phyloP scores from a whole-genome alignment of 2,888 invertebrate genomes.

The Tetragonula carbonaria region DNA sequence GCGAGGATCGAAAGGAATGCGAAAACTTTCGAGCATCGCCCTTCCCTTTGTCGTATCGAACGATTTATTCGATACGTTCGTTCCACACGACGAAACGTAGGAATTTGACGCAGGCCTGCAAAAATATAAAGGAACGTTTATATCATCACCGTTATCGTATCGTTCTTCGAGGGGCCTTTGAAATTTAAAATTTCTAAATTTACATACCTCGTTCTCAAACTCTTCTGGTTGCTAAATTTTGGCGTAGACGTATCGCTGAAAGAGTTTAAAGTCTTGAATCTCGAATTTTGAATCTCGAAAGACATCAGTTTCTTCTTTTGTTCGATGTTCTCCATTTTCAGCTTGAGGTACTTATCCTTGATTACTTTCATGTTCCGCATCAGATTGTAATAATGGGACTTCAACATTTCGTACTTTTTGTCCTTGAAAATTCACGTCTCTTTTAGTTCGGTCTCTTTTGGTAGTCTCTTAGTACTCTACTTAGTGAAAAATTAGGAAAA shows the following conservation, averaged over 20 bases:
- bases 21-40: slow-evolving; percentile 21
- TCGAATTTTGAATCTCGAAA: slow-evolving; percentile 3
- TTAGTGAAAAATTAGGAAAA: background rate
- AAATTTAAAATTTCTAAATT: background rate
- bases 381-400: slow-evolving; percentile 30
- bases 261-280: background rate
- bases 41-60: background rate
- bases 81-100: slow-evolving; percentile 3
- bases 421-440: slow-evolving; percentile 52
- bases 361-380: slow-evolving; percentile 18
- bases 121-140: background rate
- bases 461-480: no score
- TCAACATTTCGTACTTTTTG: slow-evolving; percentile 62
- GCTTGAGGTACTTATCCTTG: slow-evolving; percentile 32
- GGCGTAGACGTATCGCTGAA: background rate
- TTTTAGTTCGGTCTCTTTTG: no score
- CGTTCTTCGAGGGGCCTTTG: background rate
- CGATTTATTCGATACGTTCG: background rate
- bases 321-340: slow-evolving; percentile 31
- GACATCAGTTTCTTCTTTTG: slow-evolving; percentile 26
- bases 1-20: slow-evolving; percentile 16
- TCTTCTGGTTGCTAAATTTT: background rate
- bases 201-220: background rate
- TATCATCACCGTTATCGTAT: background rate
- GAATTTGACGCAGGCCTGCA: slow-evolving; percentile 2